Evolutionary conservation across 2,113 vertebrate species (phyloP).

Genomic region (Uria aalge): DNA sequence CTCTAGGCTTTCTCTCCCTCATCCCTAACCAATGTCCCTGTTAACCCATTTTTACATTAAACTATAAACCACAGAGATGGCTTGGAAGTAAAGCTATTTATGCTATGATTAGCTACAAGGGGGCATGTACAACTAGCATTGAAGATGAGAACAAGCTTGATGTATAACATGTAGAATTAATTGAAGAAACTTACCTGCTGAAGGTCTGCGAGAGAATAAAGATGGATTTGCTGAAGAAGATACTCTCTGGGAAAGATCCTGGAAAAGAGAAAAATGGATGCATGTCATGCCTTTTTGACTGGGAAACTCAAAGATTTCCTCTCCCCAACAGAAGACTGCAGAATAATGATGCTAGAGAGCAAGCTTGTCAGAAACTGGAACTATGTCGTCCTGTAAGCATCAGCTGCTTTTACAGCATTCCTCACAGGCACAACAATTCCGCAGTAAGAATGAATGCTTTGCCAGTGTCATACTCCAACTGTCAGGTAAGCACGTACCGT

Average conservation of each 20-base stretch:
- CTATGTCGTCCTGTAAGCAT: background rate
- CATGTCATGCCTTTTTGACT: background rate
- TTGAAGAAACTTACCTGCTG: slow-evolving; percentile 85
- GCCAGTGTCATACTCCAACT: background rate
- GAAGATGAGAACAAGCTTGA: background rate
- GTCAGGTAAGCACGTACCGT: background rate
- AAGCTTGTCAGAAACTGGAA: background rate
- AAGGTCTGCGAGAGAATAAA: slow-evolving; percentile 94
- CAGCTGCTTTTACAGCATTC: background rate
- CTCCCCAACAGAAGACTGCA: background rate
- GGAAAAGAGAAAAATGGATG: slow-evolving; percentile 34
- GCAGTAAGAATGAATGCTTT: background rate
- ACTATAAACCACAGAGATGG: background rate
- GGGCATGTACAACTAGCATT: background rate
- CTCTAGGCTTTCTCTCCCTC: background rate
- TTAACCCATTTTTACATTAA: background rate
- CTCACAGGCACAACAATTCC: background rate
- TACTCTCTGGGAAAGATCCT: slow-evolving; percentile 98
- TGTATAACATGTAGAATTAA: background rate
- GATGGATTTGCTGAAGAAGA: slow-evolving; percentile 95
- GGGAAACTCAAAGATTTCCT: background rate
- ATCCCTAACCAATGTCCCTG: background rate
- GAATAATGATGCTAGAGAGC: background rate
- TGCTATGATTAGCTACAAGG: background rate
- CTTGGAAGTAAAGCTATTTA: background rate